Evolutionary conservation across 53 echinoderm and acorn worm genomes (phyloP).

Genomic region (Astropecten irregularis): DNA sequence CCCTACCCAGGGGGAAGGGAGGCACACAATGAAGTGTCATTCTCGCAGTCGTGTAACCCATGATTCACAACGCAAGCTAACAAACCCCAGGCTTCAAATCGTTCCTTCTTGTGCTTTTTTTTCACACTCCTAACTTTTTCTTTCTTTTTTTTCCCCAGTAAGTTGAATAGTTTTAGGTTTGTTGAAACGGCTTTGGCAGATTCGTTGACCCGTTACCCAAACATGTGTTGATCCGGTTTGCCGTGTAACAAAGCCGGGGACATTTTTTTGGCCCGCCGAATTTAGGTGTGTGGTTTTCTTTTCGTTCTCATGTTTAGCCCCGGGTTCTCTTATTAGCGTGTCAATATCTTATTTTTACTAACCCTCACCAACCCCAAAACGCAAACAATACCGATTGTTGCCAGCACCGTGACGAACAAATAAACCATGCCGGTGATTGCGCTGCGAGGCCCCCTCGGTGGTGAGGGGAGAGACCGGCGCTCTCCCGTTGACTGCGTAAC

Average conservation of each 20-base stretch:
- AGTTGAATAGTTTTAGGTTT: too few species aligned
- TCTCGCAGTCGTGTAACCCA: too few species aligned
- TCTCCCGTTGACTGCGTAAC: too few species aligned
- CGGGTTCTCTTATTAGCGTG: background rate
- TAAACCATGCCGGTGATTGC: conserved; percentile 32
- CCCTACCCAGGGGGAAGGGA: too few species aligned
- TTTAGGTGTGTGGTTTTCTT: background rate
- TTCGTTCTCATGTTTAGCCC: background rate
- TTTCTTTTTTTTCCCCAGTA: background rate
- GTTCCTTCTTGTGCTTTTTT: too few species aligned
- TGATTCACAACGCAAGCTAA: too few species aligned
- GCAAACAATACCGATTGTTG: background rate
- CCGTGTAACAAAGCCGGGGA: background rate
- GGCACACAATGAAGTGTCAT: too few species aligned
- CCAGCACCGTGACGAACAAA: conserved; percentile 43
- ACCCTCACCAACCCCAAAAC: too few species aligned
- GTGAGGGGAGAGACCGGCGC: background rate
- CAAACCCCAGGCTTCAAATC: too few species aligned
- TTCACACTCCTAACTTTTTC: background rate
- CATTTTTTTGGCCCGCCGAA: background rate
- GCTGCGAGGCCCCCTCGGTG: conserved; percentile 19
- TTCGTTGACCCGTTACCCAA: background rate
- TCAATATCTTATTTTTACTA: background rate
- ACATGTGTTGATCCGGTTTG: background rate
- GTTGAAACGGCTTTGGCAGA: too few species aligned